These are phyloP conservation scores for Agapornis canus DNA, from an alignment of 2,797 vertebrate species.

Conservation along the genomic window DNA sequence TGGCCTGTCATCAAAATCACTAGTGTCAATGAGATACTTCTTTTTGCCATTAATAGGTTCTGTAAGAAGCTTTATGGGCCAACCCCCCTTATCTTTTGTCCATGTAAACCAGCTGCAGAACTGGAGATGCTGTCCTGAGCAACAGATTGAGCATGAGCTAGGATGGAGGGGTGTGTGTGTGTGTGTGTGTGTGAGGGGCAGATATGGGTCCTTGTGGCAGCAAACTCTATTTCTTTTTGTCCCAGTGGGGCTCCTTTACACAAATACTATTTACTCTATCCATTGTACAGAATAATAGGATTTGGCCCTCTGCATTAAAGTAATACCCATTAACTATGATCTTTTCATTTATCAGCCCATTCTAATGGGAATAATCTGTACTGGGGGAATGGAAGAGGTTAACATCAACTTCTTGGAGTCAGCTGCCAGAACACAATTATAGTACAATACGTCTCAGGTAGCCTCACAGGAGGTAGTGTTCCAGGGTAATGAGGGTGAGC, in stretches of 20 bases:
- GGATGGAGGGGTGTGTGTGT: neutral
- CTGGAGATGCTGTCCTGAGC: neutral
- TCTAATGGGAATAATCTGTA: constrained; percentile 55
- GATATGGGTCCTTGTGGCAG: neutral
- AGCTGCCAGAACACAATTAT: constrained; percentile 32
- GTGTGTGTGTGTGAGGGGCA: neutral
- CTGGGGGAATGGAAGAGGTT: constrained; percentile 19
- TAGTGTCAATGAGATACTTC: neutral
- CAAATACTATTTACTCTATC: constrained; percentile 21
- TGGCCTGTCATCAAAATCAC: neutral
- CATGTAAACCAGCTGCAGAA: neutral
- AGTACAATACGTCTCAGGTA: constrained; percentile 17
- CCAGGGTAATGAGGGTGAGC: constrained; percentile 46
- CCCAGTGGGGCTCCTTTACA: neutral
- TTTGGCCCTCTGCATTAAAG: constrained; percentile 44
- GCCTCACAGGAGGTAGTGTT: constrained; percentile 30
- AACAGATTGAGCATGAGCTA: neutral
- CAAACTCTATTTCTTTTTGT: neutral
- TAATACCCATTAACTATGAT: constrained; percentile 62
- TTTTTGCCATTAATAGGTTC: neutral
- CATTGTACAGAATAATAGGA: constrained; percentile 37
- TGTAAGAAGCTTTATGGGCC: neutral
- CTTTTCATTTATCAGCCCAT: constrained; percentile 58
- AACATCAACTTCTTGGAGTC: neutral
- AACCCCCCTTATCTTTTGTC: neutral